Conservation (phyloP, 2,797 vertebrate species). For the Botia kubotai region DNA sequence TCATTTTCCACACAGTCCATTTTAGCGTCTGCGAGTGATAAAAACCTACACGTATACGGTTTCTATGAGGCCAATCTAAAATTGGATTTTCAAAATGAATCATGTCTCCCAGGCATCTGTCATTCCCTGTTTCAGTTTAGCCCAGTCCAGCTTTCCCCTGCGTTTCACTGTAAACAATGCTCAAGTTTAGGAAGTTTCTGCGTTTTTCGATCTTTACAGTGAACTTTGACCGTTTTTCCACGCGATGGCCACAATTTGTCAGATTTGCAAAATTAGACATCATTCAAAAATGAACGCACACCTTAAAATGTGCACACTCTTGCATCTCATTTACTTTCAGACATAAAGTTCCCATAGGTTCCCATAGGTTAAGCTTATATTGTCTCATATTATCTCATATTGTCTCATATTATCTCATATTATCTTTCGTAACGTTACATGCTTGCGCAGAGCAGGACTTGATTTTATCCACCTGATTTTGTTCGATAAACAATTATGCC, state of each 20-base stretch:
- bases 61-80: constrained; percentile 46
- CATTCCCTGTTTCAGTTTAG: constrained; percentile 45
- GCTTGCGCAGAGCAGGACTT: too few relatives aligned
- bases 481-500: too few relatives aligned
- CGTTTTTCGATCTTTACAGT: background rate
- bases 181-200: background rate
- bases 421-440: too few relatives aligned
- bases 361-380: too few relatives aligned
- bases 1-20: constrained; percentile 51
- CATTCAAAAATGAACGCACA: background rate
- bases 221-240: background rate
- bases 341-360: too few relatives aligned
- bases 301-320: background rate
- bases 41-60: constrained; percentile 38
- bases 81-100: constrained; percentile 59
- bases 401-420: too few relatives aligned
- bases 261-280: background rate
- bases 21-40: constrained; percentile 50
- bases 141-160: constrained; percentile 8
- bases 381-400: too few relatives aligned
- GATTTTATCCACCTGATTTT: too few relatives aligned
- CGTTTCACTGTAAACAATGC: constrained; percentile 29
- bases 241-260: too few relatives aligned
- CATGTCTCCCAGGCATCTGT: constrained; percentile 48
- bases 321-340: too few relatives aligned